phyloP scores from a whole-genome alignment of 2,113 vertebrate genomes.

The Aspidoscelis tigris region DNA sequence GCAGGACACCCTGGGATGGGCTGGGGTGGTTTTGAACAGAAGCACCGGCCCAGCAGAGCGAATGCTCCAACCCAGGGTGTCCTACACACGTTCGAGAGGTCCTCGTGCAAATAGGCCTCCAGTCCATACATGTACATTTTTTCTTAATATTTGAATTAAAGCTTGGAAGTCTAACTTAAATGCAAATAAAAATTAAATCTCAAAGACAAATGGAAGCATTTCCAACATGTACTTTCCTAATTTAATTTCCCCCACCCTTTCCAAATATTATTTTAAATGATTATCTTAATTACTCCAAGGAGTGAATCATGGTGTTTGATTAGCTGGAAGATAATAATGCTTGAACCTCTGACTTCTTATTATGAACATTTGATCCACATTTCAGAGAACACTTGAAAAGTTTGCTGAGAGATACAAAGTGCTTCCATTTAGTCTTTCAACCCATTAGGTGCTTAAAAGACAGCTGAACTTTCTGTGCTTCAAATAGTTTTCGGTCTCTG shows the following conservation, averaged over 20 bases:
- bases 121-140: neutral
- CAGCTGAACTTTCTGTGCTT: neutral
- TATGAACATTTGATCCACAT: neutral
- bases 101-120: too few species aligned
- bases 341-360: neutral
- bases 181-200: neutral
- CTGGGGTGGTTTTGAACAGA: too few species aligned
- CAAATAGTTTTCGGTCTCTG: too few species aligned
- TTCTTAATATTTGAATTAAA: neutral
- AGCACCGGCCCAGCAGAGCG: too few species aligned
- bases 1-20: too few species aligned
- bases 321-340: neutral
- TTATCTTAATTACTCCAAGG: neutral
- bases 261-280: neutral
- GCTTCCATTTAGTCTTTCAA: conserved; percentile 9
- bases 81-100: too few species aligned
- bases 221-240: neutral
- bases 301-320: neutral
- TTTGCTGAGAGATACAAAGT: conserved; percentile 10
- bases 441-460: conserved; percentile 4
- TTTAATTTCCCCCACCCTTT: neutral
- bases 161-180: neutral
- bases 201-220: neutral
- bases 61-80: too few species aligned
- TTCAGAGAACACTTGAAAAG: conserved; percentile 9